Evolutionary conservation across 2,797 vertebrate species (phyloP).

Genomic region (Xiphophorus birchmanni): DNA sequence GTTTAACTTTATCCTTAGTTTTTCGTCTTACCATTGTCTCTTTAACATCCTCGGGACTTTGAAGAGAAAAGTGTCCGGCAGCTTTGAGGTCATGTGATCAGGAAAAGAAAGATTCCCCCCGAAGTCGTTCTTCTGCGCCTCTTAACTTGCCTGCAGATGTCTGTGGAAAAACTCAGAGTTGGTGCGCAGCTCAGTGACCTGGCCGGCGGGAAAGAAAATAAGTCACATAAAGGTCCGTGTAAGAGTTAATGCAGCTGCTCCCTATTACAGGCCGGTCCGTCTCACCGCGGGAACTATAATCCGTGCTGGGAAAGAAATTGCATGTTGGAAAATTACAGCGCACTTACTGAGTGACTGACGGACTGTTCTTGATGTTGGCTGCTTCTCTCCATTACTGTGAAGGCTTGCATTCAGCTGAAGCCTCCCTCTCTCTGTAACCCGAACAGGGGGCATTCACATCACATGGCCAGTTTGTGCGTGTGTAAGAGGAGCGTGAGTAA

Average conservation of each 20-base stretch:
- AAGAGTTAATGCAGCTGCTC: slow-evolving; percentile 46
- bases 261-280: slow-evolving; percentile 31
- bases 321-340: slow-evolving; percentile 26
- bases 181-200: slow-evolving; percentile 60
- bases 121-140: slow-evolving; percentile 21
- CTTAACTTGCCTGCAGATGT: slow-evolving; percentile 25
- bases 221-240: slow-evolving; percentile 53
- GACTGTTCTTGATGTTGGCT: slow-evolving; percentile 37
- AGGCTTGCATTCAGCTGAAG: slow-evolving; percentile 60
- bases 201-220: slow-evolving; percentile 60
- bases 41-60: slow-evolving; percentile 27
- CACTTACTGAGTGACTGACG: slow-evolving; percentile 4
- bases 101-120: slow-evolving; percentile 16
- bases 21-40: slow-evolving; percentile 49
- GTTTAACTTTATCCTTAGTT: slow-evolving; percentile 33
- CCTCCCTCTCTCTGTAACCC: slow-evolving; percentile 68
- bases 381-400: slow-evolving; percentile 56
- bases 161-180: slow-evolving; percentile 31
- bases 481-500: slow-evolving; percentile 16
- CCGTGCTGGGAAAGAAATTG: slow-evolving; percentile 28
- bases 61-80: slow-evolving; percentile 13
- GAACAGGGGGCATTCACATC: slow-evolving; percentile 70
- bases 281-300: slow-evolving; percentile 31
- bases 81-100: slow-evolving; percentile 39
- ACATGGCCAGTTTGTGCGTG: slow-evolving; percentile 60